Evolutionary conservation across 2,113 vertebrate genomes (phyloP).

Genomic region (Forbesichthys agassizii): DNA sequence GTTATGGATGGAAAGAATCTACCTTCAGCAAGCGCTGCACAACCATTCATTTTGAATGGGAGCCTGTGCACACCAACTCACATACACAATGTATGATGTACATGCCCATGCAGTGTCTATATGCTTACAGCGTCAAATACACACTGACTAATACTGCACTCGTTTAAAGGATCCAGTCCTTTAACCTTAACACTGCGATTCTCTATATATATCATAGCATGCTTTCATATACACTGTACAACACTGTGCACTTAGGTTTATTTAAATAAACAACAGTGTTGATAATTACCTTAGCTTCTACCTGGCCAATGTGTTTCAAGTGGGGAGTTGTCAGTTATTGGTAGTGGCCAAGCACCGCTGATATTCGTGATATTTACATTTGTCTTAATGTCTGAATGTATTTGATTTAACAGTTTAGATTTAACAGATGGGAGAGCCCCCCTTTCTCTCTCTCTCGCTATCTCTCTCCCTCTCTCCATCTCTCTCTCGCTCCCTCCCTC

Average conservation of each 20-base stretch:
- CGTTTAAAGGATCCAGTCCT: not conserved
- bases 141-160: no score
- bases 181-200: constrained; percentile 15
- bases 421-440: constrained; percentile 57
- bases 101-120: no score
- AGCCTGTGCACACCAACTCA: not conserved
- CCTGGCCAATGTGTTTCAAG: constrained; percentile 36
- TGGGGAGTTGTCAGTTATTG: constrained; percentile 49
- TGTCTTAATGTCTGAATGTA: not conserved
- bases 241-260: constrained; percentile 22
- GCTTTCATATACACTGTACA: not conserved
- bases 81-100: not conserved
- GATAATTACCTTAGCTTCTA: no score
- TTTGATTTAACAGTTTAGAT: constrained; percentile 32
- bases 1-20: not conserved
- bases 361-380: constrained; percentile 10
- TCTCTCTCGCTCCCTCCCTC: not conserved
- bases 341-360: constrained; percentile 2
- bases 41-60: not conserved
- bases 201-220: not conserved
- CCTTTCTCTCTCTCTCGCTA: no score
- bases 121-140: no score
- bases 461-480: no score
- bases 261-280: constrained; percentile 21
- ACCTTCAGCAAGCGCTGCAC: not conserved